Evolutionary conservation across 2,888 invertebrate genomes (phyloP).

Genomic region (Lobophora halterata): DNA sequence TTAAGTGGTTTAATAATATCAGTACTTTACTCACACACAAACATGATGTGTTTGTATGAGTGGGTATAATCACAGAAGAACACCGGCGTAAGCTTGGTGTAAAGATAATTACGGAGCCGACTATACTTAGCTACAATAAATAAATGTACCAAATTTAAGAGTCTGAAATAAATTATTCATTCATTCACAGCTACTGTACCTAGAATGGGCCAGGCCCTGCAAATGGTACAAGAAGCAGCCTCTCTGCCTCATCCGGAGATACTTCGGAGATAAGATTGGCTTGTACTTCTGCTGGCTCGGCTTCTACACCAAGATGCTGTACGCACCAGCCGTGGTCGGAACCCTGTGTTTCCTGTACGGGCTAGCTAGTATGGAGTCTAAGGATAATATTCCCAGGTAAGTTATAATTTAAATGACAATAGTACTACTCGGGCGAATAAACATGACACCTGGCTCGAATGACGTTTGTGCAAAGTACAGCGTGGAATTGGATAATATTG

Average conservation of each 20-base stretch:
- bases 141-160: background rate
- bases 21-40: too few relatives aligned
- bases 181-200: slow-evolving; percentile 86
- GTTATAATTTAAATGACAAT: too few relatives aligned
- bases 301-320: slow-evolving; percentile 94
- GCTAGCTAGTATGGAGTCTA: slow-evolving; percentile 88
- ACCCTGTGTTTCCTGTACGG: slow-evolving; percentile 93
- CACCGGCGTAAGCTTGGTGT: too few relatives aligned
- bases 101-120: too few relatives aligned
- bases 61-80: too few relatives aligned
- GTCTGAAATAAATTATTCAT: background rate
- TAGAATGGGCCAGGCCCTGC: slow-evolving; percentile 94
- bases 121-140: too few relatives aligned
- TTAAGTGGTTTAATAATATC: too few relatives aligned
- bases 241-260: slow-evolving; percentile 91
- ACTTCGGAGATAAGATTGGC: slow-evolving; percentile 95
- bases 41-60: too few relatives aligned
- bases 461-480: too few relatives aligned
- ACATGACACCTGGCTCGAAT: too few relatives aligned
- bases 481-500: too few relatives aligned
- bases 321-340: slow-evolving; percentile 92
- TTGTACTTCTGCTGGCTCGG: slow-evolving; percentile 97
- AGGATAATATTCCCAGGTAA: slow-evolving; percentile 90
- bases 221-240: slow-evolving; percentile 97
- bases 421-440: too few relatives aligned